Percentiles rank a stretch among this genome's conserved stretches.
phyloP scores from a whole-genome alignment of 2,888 invertebrate species.

The Papilio elwesi region DNA sequence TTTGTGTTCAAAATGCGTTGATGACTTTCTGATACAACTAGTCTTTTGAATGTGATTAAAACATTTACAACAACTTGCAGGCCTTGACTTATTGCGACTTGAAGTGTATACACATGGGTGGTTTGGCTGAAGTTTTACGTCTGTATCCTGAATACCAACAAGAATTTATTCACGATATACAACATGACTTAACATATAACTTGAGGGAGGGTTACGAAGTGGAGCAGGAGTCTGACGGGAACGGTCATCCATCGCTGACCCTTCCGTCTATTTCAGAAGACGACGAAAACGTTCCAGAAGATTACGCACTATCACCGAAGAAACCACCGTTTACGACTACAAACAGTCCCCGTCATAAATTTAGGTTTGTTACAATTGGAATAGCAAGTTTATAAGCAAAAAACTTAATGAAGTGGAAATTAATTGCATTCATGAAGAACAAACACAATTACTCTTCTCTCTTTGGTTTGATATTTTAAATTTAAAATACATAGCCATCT shows the following conservation, averaged over 20 bases:
- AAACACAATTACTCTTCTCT: background rate
- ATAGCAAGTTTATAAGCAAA: slow-evolving; percentile 5
- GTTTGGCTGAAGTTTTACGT: slow-evolving; percentile 93
- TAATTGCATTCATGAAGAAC: background rate
- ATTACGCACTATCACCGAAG: slow-evolving; percentile 86
- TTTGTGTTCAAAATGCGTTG: too few species aligned
- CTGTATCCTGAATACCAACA: slow-evolving; percentile 97
- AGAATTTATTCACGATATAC: slow-evolving; percentile 96
- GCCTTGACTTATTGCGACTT: slow-evolving; percentile 98
- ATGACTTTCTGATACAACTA: too few species aligned
- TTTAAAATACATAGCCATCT: too few species aligned
- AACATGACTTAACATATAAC: slow-evolving; percentile 97
- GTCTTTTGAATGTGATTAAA: slow-evolving; percentile 5
- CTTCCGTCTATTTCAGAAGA: slow-evolving; percentile 97
- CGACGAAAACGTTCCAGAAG: slow-evolving; percentile 94
- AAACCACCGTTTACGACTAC: slow-evolving; percentile 84
- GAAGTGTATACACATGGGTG: slow-evolving; percentile 96
- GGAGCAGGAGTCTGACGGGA: slow-evolving; percentile 90
- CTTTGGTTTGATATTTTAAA: too few species aligned
- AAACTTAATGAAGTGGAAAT: background rate
- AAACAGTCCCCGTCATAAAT: slow-evolving; percentile 88
- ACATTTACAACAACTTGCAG: slow-evolving; percentile 61
- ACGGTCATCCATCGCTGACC: slow-evolving; percentile 91
- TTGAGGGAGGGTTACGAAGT: slow-evolving; percentile 96
- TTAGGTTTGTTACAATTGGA: slow-evolving; percentile 58